Evolutionary conservation across 35 echinoderm and acorn worm species (phyloP).

Genomic region (Hemicentrotus pulcherrimus): DNA sequence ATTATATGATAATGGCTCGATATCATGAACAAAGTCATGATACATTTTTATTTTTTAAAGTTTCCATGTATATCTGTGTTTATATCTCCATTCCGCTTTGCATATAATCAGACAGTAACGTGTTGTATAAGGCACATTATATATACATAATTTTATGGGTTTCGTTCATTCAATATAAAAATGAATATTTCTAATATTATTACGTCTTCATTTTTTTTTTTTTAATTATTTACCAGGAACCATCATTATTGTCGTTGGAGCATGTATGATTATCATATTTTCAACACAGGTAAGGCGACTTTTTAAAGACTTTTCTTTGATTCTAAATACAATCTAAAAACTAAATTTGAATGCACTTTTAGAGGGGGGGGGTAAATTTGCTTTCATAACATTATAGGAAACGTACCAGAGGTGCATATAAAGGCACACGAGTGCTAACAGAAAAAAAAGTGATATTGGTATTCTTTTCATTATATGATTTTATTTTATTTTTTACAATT

Average conservation of each 20-base stretch:
- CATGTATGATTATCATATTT: constrained; percentile 81
- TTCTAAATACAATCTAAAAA: background rate
- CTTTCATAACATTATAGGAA: background rate
- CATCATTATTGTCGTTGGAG: constrained; percentile 76
- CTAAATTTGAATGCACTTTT: background rate
- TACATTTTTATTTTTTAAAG: too few species aligned
- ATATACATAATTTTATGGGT: too few species aligned
- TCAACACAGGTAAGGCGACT: constrained; percentile 66
- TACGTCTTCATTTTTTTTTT: background rate
- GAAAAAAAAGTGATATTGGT: background rate
- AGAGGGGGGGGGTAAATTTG: background rate
- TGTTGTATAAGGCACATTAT: too few species aligned
- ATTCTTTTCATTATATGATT: too few species aligned
- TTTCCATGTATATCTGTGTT: too few species aligned
- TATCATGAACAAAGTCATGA: too few species aligned
- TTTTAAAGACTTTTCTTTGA: background rate
- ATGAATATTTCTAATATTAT: too few species aligned
- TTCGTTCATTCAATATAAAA: too few species aligned
- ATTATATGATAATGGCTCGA: too few species aligned
- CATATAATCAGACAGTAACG: too few species aligned
- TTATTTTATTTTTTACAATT: too few species aligned
- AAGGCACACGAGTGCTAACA: background rate
- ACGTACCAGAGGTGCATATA: background rate
- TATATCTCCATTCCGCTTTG: too few species aligned
- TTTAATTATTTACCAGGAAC: constrained; percentile 66